Percentiles rank a stretch among this genome's conserved stretches.
Conservation (phyloP, 2,797 vertebrate species). For the Centropyge bicolor region DNA sequence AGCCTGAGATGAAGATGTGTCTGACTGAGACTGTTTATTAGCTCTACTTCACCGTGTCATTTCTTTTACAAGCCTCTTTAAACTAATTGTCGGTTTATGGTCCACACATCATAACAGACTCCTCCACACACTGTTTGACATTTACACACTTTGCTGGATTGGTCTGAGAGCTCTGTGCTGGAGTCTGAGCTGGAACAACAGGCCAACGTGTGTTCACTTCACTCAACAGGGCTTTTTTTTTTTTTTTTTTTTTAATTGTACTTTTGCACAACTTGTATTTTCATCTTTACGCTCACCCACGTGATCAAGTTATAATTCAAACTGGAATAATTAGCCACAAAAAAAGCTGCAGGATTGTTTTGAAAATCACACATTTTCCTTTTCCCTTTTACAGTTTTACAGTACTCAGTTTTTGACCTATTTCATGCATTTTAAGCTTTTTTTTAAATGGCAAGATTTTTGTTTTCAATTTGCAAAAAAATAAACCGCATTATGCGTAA, state of each 20-base stretch:
- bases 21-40: constrained; percentile 33
- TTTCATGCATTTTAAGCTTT: not conserved
- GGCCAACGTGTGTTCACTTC: not conserved
- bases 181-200: not conserved
- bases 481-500: not conserved
- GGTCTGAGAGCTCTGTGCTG: constrained; percentile 57
- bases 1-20: not conserved
- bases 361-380: not conserved
- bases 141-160: constrained; percentile 65
- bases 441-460: not conserved
- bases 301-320: not conserved
- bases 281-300: not conserved
- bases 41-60: constrained; percentile 59
- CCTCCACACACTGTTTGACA: constrained; percentile 77
- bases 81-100: constrained; percentile 73
- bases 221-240: not conserved
- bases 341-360: constrained; percentile 3
- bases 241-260: not conserved
- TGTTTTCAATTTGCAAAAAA: not conserved
- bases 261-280: not conserved
- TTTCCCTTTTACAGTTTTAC: too few species aligned
- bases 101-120: constrained; percentile 75
- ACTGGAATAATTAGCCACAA: not conserved
- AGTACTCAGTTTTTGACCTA: too few species aligned
- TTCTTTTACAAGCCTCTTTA: constrained; percentile 74